Conservation (phyloP, 1,140 invertebrate genomes). For the Camponotus pennsylvanicus region DNA sequence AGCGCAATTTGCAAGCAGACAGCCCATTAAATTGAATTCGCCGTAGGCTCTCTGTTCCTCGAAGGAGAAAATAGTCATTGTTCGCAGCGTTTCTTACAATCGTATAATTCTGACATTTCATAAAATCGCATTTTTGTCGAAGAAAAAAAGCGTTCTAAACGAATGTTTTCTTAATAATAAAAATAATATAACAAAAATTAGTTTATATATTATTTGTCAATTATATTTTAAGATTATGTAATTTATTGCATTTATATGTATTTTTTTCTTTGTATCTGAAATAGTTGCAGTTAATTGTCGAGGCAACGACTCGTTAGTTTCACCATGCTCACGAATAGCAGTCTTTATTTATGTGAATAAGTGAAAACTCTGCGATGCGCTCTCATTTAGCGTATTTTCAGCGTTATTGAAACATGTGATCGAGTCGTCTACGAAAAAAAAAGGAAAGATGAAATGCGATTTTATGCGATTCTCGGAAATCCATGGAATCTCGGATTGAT, state of each 20-base stretch:
- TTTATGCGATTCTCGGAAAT: not conserved
- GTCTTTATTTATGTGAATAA: constrained; percentile 1
- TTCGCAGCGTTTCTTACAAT: not conserved
- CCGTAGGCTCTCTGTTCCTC: constrained; percentile 35
- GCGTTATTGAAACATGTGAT: constrained; percentile 57
- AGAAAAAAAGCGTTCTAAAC: not conserved
- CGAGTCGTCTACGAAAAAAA: constrained; percentile 32
- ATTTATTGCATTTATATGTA: not conserved
- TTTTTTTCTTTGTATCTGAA: not conserved
- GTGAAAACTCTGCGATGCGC: not conserved
- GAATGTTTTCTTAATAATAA: constrained; percentile 4
- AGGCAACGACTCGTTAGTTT: not conserved
- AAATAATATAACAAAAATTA: not conserved
- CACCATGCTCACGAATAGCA: not conserved
- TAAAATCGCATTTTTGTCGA: constrained; percentile 8
- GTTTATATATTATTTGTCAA: not conserved
- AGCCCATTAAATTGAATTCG: constrained; percentile 77
- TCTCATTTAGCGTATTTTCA: constrained; percentile 67
- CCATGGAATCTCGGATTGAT: constrained; percentile 28
- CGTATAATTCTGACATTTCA: constrained; percentile 10
- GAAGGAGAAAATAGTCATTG: not conserved
- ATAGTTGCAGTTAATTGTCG: not conserved
- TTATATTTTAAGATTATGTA: too few species aligned
- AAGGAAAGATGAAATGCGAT: not conserved
- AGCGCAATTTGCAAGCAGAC: constrained; percentile 82